phyloP scores from a whole-genome alignment of 2,888 invertebrate species.

The Aporophyla lueneburgensis region DNA sequence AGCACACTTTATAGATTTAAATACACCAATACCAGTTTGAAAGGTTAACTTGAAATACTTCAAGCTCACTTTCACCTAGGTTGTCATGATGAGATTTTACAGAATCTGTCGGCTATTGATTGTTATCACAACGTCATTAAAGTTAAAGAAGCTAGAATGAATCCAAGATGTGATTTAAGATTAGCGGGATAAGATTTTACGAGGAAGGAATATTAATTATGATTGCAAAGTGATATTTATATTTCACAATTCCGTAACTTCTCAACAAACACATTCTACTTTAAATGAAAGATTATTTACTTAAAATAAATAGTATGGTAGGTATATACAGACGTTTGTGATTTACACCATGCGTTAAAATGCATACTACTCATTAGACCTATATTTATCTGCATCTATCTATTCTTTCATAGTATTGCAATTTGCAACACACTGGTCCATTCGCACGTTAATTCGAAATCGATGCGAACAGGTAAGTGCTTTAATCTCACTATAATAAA shows the following conservation, averaged over 20 bases:
- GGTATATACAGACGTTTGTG: background rate
- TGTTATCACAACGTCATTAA: background rate
- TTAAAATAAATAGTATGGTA: background rate
- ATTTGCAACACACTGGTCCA: background rate
- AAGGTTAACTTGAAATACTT: background rate
- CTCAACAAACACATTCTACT: background rate
- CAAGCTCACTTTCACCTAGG: background rate
- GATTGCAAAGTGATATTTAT: background rate
- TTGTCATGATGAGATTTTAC: background rate
- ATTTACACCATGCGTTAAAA: background rate
- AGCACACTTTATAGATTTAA: background rate
- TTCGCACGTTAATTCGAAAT: background rate
- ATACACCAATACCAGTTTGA: conserved; percentile 3
- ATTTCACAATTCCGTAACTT: background rate
- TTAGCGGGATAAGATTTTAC: background rate
- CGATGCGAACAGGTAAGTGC: background rate
- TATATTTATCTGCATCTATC: background rate
- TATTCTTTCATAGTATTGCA: background rate
- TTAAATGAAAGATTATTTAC: background rate
- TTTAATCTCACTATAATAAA: background rate
- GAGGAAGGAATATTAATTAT: background rate
- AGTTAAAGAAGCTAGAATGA: background rate
- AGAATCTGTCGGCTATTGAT: background rate
- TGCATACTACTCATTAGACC: background rate
- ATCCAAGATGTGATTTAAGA: background rate